phyloP scores from a whole-genome alignment of 2,888 invertebrate genomes.

The Anaspis maculata region DNA sequence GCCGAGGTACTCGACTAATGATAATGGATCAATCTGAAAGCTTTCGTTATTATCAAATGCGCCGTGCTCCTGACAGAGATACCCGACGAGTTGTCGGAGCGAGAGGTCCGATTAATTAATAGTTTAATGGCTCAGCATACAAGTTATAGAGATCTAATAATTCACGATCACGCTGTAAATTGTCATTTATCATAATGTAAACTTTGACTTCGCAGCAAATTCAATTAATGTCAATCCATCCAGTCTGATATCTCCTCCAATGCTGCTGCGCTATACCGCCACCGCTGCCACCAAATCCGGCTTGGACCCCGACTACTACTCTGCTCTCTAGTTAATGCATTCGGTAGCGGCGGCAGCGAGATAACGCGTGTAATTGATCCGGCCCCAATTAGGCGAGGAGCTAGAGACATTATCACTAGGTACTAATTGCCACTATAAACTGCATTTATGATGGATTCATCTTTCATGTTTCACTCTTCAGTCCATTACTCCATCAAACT shows the following conservation, averaged over 20 bases:
- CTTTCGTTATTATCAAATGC: too few relatives aligned
- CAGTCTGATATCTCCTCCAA: too few relatives aligned
- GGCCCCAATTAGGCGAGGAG: conserved; percentile 27
- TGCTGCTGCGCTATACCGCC: too few relatives aligned
- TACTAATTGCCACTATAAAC: too few relatives aligned
- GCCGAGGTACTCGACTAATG: too few relatives aligned
- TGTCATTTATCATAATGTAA: conserved; percentile 42
- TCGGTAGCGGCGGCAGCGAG: conserved; percentile 19
- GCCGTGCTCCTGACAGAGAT: too few relatives aligned
- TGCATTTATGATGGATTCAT: too few relatives aligned
- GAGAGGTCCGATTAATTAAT: conserved; percentile 38
- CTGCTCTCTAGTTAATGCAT: conserved; percentile 21
- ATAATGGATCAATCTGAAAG: too few relatives aligned
- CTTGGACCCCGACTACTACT: conserved; percentile 15
- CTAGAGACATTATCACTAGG: too few relatives aligned
- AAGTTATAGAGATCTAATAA: conserved; percentile 37
- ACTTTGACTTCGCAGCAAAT: conserved; percentile 40
- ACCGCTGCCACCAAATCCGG: conserved; percentile 25
- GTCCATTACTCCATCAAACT: too few relatives aligned
- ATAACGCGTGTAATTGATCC: conserved; percentile 28
- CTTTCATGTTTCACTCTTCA: too few relatives aligned
- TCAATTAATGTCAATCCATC: conserved; percentile 39
- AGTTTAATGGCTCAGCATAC: conserved; percentile 34
- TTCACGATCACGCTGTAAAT: conserved; percentile 38
- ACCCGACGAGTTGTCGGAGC: too few relatives aligned